Evolutionary conservation across 2,113 vertebrate genomes (phyloP).

Genomic region (Dasyprocta punctata): DNA sequence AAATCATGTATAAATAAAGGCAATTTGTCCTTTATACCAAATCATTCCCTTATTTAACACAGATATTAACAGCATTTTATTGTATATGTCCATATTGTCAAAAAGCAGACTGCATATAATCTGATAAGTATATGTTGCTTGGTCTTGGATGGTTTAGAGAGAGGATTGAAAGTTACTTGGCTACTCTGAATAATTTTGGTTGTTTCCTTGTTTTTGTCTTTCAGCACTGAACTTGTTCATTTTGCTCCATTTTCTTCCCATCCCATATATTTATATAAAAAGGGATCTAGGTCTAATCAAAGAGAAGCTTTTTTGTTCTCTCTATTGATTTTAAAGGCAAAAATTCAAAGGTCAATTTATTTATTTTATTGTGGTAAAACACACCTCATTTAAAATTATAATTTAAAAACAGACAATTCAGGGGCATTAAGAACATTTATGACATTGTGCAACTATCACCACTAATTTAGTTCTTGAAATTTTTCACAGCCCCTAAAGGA

Average conservation of each 20-base stretch:
- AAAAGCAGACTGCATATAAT: background rate
- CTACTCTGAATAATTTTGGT: background rate
- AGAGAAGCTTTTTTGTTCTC: background rate
- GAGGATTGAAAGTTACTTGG: background rate
- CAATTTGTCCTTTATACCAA: slow-evolving; percentile 3
- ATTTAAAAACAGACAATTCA: background rate
- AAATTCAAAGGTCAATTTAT: background rate
- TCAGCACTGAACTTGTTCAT: background rate
- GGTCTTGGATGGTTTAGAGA: background rate
- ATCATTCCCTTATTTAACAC: slow-evolving; percentile 13
- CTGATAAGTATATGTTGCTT: background rate
- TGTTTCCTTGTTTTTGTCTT: background rate
- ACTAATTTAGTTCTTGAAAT: slow-evolving; percentile 30
- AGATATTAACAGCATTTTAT: background rate
- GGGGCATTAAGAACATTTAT: background rate
- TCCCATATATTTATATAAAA: background rate
- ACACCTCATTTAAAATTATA: background rate
- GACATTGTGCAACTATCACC: background rate
- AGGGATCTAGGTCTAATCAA: background rate
- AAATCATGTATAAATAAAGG: slow-evolving; percentile 21
- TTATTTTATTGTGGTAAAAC: slow-evolving; percentile 16
- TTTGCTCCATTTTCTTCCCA: background rate
- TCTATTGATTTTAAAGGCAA: background rate
- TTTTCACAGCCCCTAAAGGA: background rate
- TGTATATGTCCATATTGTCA: background rate